phyloP scores from a whole-genome alignment of 2,113 vertebrate species.

The Empidonax traillii region DNA sequence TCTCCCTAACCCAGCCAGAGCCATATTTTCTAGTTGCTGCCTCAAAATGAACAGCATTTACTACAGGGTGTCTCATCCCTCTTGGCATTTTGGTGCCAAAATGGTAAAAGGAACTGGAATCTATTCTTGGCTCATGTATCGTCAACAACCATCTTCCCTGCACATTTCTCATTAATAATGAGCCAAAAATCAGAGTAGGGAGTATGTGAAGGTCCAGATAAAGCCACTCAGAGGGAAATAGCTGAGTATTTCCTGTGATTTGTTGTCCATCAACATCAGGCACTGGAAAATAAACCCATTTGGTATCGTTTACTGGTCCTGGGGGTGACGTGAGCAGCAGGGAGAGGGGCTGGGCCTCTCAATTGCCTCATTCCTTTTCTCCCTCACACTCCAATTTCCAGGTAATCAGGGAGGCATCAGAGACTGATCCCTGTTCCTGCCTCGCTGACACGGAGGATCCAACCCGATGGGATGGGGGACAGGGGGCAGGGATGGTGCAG shows the following conservation, averaged over 20 bases:
- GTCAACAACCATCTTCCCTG: not conserved
- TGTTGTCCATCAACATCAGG: not conserved
- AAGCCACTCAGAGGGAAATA: not conserved
- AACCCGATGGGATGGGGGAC: not conserved
- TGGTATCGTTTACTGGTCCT: not conserved
- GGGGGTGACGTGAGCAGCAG: not conserved
- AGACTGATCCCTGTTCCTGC: not conserved
- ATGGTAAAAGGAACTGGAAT: constrained; percentile 18
- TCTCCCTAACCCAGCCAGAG: not conserved
- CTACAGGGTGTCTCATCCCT: constrained; percentile 8
- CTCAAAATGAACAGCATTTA: constrained; percentile 25
- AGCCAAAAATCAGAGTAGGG: not conserved
- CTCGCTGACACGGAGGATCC: rapidly evolving
- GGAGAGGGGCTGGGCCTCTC: not conserved
- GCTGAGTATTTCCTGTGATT: not conserved
- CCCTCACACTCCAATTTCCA: constrained; percentile 18
- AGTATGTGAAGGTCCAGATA: not conserved
- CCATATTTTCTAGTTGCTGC: not conserved
- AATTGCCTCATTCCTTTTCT: constrained; percentile 5
- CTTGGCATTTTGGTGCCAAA: constrained; percentile 9
- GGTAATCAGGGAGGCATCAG: not conserved
- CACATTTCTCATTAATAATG: not conserved
- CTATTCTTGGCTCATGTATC: constrained; percentile 8
- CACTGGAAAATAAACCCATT: not conserved
- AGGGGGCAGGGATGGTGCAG: not conserved